Evolutionary conservation across 2,888 invertebrate genomes (phyloP).

Genomic region (Sphaerophoria taeniata): DNA sequence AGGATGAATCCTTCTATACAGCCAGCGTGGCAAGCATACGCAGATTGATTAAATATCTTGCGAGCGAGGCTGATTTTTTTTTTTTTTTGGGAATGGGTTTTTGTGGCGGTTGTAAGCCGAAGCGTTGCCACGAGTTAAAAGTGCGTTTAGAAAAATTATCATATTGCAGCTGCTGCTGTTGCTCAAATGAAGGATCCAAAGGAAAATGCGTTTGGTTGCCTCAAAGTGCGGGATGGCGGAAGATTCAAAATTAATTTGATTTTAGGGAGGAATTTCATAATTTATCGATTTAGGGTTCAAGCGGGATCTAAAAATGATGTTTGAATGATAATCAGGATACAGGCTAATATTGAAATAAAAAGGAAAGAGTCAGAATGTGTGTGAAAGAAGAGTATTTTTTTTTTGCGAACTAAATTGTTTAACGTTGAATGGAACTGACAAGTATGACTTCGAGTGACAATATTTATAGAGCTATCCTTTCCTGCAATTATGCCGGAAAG

Average conservation of each 20-base stretch:
- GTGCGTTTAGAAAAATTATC: slow-evolving; percentile 67
- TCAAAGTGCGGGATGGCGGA: slow-evolving; percentile 8
- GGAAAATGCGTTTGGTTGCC: not conserved
- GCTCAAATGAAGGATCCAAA: not conserved
- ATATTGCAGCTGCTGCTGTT: slow-evolving; percentile 53
- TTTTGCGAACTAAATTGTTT: too few species aligned
- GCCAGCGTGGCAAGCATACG: slow-evolving; percentile 45
- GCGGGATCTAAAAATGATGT: not conserved
- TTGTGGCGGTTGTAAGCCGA: not conserved
- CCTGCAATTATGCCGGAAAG: too few species aligned
- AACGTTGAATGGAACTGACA: too few species aligned
- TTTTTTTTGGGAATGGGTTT: slow-evolving; percentile 53
- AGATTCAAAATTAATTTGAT: slow-evolving; percentile 30
- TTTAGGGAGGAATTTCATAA: slow-evolving; percentile 36
- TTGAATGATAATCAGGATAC: not conserved
- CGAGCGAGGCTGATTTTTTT: slow-evolving; percentile 17
- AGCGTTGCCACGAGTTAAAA: slow-evolving; percentile 63
- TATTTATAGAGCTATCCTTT: too few species aligned
- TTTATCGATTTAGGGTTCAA: not conserved
- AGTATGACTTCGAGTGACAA: too few species aligned
- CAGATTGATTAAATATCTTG: slow-evolving; percentile 57
- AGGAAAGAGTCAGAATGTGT: not conserved
- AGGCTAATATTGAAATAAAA: not conserved
- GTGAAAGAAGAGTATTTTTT: too few species aligned
- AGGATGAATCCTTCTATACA: slow-evolving; percentile 19